phyloP scores from a whole-genome alignment of 2,113 vertebrate species.

The Nettapus auritus region DNA sequence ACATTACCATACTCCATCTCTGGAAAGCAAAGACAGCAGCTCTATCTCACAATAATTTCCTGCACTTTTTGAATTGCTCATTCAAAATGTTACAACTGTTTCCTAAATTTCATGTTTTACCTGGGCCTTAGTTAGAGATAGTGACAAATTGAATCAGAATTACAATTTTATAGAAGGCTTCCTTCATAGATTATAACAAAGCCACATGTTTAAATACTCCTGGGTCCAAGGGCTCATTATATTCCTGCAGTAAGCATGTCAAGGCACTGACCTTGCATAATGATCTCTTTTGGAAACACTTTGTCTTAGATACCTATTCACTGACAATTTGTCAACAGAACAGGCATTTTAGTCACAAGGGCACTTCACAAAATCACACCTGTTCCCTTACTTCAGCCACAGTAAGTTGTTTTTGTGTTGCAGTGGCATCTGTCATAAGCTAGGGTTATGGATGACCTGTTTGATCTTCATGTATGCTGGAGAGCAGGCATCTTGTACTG shows the following conservation, averaged over 20 bases:
- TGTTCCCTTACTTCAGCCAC: neutral
- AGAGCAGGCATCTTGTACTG: neutral
- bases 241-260: neutral
- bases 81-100: neutral
- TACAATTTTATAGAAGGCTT: neutral
- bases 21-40: neutral
- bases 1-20: constrained; percentile 27
- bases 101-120: neutral
- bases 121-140: neutral
- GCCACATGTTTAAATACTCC: neutral
- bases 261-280: neutral
- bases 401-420: neutral
- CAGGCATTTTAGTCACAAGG: neutral
- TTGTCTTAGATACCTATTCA: neutral
- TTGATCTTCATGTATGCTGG: too few relatives aligned
- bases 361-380: neutral
- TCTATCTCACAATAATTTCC: constrained; percentile 20
- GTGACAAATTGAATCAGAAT: neutral
- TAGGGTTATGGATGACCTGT: neutral
- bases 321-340: neutral
- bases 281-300: neutral
- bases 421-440: fast-evolving
- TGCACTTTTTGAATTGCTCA: neutral
- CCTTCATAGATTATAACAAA: neutral
- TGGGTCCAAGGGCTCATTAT: neutral